These are phyloP conservation scores for Trichacis sp. DNA, from an alignment of 2,888 invertebrate genomes.

Conservation along the genomic window DNA sequence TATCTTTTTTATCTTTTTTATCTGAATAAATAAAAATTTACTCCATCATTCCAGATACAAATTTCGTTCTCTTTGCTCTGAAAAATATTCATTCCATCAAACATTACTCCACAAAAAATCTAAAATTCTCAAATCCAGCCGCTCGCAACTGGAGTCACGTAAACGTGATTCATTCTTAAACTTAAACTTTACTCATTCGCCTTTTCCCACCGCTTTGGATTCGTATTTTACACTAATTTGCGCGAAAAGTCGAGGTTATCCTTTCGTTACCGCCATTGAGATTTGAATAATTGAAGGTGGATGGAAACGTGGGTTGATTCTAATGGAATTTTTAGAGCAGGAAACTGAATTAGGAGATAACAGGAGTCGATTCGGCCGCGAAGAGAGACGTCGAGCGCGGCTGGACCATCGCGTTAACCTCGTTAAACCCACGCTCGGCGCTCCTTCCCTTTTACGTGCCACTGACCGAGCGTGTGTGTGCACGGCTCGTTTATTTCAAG, in stretches of 20 bases:
- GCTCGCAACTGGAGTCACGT: no score
- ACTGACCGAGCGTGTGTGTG: conserved; percentile 9
- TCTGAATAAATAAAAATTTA: no score
- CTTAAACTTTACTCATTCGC: no score
- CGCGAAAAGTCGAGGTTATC: not conserved
- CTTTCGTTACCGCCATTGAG: not conserved
- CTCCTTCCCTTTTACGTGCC: conserved; percentile 12
- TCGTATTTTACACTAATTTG: not conserved
- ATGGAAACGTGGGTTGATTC: not conserved
- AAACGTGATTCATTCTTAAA: no score
- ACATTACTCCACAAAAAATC: no score
- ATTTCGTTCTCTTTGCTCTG: no score
- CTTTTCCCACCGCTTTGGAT: no score
- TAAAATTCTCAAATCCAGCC: no score
- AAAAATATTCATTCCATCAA: no score
- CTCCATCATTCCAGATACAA: no score
- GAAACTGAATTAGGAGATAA: not conserved
- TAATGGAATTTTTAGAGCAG: not conserved
- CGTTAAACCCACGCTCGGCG: conserved; percentile 29
- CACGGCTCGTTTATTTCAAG: conserved; percentile 29
- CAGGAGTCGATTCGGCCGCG: conserved; percentile 6
- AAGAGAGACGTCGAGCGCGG: conserved; percentile 9
- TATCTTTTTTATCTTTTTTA: no score
- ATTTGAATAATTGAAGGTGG: not conserved
- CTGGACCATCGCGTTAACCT: conserved; percentile 43